These are phyloP conservation scores for Andrena marginata DNA, from an alignment of 2,888 invertebrate species.

Conservation along the genomic window DNA sequence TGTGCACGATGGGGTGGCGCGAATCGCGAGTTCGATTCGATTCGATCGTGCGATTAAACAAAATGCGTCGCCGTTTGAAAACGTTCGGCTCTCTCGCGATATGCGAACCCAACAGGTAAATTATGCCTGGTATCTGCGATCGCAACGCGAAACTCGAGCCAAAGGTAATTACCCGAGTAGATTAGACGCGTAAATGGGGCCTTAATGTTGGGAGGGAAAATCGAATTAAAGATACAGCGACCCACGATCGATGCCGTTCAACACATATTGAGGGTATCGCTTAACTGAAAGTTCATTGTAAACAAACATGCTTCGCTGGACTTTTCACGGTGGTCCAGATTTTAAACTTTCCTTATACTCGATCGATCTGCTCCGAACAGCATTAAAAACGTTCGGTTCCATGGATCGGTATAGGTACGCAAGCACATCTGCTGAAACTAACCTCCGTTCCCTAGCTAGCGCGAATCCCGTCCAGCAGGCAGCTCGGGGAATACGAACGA, in stretches of 20 bases:
- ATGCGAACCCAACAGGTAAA: background rate
- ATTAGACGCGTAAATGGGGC: too few species aligned
- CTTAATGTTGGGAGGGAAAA: background rate
- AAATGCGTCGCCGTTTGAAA: background rate
- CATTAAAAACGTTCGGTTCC: background rate
- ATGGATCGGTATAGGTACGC: slow-evolving; percentile 36
- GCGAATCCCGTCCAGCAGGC: slow-evolving; percentile 57
- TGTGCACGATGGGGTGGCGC: background rate
- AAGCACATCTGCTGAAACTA: slow-evolving; percentile 68
- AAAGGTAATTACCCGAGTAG: background rate
- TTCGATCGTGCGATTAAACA: too few species aligned
- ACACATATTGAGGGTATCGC: background rate
- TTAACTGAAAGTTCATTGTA: background rate
- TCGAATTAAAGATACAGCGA: background rate
- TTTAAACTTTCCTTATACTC: background rate
- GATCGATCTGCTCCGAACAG: background rate
- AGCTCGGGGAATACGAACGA: slow-evolving; percentile 65
- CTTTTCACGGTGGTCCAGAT: background rate
- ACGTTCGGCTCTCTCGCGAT: too few species aligned
- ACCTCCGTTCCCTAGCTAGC: slow-evolving; percentile 68
- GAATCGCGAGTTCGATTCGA: too few species aligned
- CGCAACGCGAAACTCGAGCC: too few species aligned
- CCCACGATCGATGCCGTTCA: background rate
- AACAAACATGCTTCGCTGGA: background rate
- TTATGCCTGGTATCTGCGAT: too few species aligned